A percentile compares a stretch with the other conserved stretches of the same genome.
Conservation (phyloP, 2,797 vertebrate genomes). For the Todus mexicanus region DNA sequence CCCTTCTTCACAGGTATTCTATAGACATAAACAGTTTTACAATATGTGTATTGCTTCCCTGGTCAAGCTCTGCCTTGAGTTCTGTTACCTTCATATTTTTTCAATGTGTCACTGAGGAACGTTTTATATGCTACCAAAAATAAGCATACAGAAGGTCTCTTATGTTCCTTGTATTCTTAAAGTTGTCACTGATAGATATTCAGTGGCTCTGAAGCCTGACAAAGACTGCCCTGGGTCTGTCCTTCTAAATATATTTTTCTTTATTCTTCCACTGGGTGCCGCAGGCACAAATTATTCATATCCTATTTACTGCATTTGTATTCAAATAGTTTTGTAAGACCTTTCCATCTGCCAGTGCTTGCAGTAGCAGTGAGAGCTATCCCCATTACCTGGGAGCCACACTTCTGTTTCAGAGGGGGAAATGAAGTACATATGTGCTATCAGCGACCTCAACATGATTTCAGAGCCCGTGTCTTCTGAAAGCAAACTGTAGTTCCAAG, state of each 20-base stretch:
- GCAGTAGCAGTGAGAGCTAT: background rate
- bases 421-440: background rate
- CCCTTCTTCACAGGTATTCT: background rate
- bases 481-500: background rate
- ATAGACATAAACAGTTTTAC: background rate
- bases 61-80: background rate
- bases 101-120: fast-evolving
- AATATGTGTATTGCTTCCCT: background rate
- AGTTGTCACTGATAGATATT: background rate
- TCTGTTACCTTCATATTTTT: background rate
- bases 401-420: background rate
- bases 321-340: background rate
- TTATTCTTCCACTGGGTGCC: background rate
- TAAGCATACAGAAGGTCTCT: background rate
- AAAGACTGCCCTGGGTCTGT: background rate
- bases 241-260: background rate
- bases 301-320: background rate
- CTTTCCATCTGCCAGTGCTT: background rate
- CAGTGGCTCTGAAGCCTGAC: background rate
- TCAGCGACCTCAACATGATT: background rate
- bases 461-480: background rate
- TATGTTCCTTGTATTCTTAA: background rate
- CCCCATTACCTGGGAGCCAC: background rate
- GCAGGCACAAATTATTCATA: background rate
- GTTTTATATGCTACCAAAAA: background rate